Evolutionary conservation across 2,113 vertebrate species (phyloP).

Genomic region (Triplophysa tibetana): DNA sequence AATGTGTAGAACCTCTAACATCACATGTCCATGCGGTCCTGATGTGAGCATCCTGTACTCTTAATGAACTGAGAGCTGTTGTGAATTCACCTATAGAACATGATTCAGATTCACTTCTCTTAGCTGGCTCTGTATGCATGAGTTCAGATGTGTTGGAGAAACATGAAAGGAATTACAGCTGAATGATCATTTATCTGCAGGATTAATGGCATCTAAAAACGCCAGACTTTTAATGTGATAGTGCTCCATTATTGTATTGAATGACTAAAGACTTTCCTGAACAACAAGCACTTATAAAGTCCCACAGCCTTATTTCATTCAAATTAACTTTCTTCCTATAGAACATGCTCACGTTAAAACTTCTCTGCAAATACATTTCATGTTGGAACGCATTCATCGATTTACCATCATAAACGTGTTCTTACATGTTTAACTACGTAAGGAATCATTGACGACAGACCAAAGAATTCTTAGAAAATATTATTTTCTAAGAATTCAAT

Average conservation of each 20-base stretch:
- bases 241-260: not conserved
- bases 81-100: not conserved
- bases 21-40: not conserved
- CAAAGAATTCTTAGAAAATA: too few species aligned
- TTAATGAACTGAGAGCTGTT: too few species aligned
- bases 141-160: not conserved
- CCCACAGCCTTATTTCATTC: not conserved
- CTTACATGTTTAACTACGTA: too few species aligned
- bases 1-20: too few species aligned
- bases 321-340: not conserved
- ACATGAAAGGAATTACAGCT: not conserved
- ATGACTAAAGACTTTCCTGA: not conserved
- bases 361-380: too few species aligned
- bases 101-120: not conserved
- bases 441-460: too few species aligned
- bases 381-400: too few species aligned
- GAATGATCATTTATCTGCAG: not conserved
- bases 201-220: not conserved
- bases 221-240: not conserved
- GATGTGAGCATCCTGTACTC: too few species aligned
- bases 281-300: not conserved
- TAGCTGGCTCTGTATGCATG: not conserved
- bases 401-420: too few species aligned
- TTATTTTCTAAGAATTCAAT: too few species aligned
- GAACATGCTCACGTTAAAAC: too few species aligned